Base-by-base conservation (phyloP, 2,113 vertebrate species). In the Cebidichthys violaceus region DNA sequence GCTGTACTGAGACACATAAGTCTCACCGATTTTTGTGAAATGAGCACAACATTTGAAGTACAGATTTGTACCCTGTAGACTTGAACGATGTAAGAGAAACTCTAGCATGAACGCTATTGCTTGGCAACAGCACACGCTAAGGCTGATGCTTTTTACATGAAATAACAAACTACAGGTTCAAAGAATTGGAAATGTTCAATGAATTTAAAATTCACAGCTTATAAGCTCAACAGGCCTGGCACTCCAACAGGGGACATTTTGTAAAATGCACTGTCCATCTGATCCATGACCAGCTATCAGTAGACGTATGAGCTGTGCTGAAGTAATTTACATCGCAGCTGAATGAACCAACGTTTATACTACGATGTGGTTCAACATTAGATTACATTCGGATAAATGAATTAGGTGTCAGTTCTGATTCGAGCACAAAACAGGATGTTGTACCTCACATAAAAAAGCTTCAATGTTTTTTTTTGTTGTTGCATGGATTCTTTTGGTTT, bases 11-110 rank as follows among this genome's bases (percentile, higher is more conserved):
- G 37, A 64, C 27, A 39, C 24, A 67, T 1, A 24, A 61, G 71
- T 69, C 55, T 70, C 37, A 59, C 13, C 14, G 35, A 67, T 17
- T 27, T 62, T 52, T 65, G 62, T 78, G 37, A 74, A 66, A 71
- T 70, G 73, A 77, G 66, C 67, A 61, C 71, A 68, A 35, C 17
- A 39, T 27, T 11, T 70, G n/a, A 52, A 70, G 27, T 13, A 29
- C 11, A 39, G n/a, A 54, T 33, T 55, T 29, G 47, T 1, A 27
- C 62, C 24, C n/a, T 9, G 60, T 24, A 60, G 45, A 65, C 60
- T 27, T 50, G 41, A 27, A 18, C 20, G 24, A 35, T 27, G n/a
- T 29, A n/a, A 57, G 18, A 9, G 15, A n/a, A 1, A 27, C 14
- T 50, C 14, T 2, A n/a, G 15, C 0, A 14, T 37, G 15, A 70